These are phyloP conservation scores for Drosophila incognita DNA, from an alignment of 2,888 invertebrate species.

Conservation along the genomic window DNA sequence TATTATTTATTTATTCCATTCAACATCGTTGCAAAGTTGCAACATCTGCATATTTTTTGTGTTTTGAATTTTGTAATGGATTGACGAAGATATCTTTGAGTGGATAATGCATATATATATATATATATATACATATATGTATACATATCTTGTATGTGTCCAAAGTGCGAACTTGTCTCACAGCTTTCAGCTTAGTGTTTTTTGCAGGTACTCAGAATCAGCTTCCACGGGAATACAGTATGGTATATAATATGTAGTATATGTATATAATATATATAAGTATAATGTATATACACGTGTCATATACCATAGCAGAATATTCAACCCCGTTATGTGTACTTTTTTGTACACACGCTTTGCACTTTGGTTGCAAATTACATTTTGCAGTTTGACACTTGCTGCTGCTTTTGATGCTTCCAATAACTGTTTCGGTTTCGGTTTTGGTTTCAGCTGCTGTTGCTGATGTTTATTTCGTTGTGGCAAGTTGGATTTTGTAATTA, in stretches of 20 bases:
- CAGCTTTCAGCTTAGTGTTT: too few species aligned
- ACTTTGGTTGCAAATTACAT: too few species aligned
- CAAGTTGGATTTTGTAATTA: conserved; percentile 68
- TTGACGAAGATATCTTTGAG: not conserved
- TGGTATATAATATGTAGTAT: too few species aligned
- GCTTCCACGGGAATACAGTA: too few species aligned
- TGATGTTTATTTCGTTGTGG: conserved; percentile 18
- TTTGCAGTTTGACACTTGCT: not conserved
- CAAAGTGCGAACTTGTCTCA: too few species aligned
- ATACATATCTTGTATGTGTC: not conserved
- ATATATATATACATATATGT: not conserved
- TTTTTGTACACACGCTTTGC: too few species aligned
- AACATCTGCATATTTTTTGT: not conserved
- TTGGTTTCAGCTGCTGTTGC: not conserved
- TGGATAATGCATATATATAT: not conserved
- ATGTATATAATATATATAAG: too few species aligned
- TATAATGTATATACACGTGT: too few species aligned
- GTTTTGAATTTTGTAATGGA: not conserved
- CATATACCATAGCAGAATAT: too few species aligned
- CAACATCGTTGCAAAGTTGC: not conserved
- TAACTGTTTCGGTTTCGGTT: not conserved
- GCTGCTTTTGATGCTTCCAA: conserved; percentile 25
- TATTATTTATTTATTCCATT: not conserved
- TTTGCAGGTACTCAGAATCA: not conserved
- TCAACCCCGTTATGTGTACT: too few species aligned